phyloP scores from a whole-genome alignment of 2,113 vertebrate genomes.

The Heteronetta atricapilla region DNA sequence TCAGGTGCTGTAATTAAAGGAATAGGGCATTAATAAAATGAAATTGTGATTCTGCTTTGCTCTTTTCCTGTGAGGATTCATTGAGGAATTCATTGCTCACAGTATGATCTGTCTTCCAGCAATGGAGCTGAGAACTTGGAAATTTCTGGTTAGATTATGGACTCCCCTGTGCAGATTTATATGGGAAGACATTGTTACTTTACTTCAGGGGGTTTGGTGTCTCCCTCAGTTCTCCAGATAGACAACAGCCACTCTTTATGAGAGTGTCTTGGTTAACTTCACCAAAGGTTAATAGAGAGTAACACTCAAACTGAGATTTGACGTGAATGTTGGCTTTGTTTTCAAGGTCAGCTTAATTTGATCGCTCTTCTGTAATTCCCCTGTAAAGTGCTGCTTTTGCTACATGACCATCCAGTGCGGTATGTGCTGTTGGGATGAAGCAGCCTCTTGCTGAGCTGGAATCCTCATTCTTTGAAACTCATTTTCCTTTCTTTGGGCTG shows the following conservation, averaged over 20 bases:
- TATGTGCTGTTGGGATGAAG: not conserved
- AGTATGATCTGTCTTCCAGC: not conserved
- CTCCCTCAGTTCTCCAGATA: not conserved
- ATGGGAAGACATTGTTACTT: not conserved
- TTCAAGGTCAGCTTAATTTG: not conserved
- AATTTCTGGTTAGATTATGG: not conserved
- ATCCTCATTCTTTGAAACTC: not conserved
- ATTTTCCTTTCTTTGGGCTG: not conserved
- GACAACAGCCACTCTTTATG: not conserved
- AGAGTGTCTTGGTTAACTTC: not conserved
- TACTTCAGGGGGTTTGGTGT: not conserved
- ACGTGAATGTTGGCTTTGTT: not conserved
- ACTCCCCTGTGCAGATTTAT: not conserved
- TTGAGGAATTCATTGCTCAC: not conserved
- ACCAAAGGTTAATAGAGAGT: not conserved
- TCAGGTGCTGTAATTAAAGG: not conserved
- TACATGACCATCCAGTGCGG: fast-evolving
- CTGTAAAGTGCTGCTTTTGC: not conserved
- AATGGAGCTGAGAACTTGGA: not conserved
- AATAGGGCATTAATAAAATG: not conserved
- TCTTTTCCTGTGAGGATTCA: not conserved
- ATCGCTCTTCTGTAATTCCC: not conserved
- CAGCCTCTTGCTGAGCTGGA: not conserved
- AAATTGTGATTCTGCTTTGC: not conserved
- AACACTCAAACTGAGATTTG: not conserved